These are phyloP conservation scores for Lasioglossum baleicum DNA, from an alignment of 1,140 invertebrate species.

Conservation along the genomic window DNA sequence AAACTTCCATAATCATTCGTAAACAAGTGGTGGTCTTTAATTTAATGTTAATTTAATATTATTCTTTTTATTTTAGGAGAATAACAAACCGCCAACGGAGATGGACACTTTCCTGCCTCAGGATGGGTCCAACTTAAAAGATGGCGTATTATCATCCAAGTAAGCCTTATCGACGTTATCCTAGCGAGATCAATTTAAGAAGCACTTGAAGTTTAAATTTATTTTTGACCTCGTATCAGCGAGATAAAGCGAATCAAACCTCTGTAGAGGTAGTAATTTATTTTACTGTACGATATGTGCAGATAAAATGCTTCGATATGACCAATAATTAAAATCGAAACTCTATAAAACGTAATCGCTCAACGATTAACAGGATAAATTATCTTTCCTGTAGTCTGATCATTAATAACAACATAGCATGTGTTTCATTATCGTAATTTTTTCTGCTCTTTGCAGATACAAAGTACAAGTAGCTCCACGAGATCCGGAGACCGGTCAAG, in stretches of 20 bases:
- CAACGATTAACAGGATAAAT: no score
- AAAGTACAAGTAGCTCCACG: constrained; percentile 80
- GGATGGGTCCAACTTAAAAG: constrained; percentile 79
- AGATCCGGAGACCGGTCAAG: constrained; percentile 80
- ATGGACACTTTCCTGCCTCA: constrained; percentile 84
- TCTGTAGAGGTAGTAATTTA: no score
- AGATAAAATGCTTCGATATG: no score
- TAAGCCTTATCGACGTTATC: constrained; percentile 50
- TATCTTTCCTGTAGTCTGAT: no score
- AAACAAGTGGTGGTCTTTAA: constrained; percentile 4
- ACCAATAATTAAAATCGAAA: no score
- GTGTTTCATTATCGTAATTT: constrained; percentile 1
- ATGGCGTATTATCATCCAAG: constrained; percentile 72
- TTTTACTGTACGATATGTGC: no score
- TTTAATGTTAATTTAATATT: not conserved
- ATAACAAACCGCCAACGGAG: constrained; percentile 79
- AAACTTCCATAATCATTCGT: not conserved
- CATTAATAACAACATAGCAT: not conserved
- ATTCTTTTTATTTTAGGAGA: constrained; percentile 8
- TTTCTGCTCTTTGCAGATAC: constrained; percentile 80
- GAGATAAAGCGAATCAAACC: no score
- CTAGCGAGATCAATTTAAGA: not conserved
- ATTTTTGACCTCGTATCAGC: not conserved
- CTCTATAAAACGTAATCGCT: no score
- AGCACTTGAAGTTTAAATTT: not conserved